These are phyloP conservation scores for Trachelus troglodyta DNA, from an alignment of 2,888 invertebrate species.

Conservation along the genomic window DNA sequence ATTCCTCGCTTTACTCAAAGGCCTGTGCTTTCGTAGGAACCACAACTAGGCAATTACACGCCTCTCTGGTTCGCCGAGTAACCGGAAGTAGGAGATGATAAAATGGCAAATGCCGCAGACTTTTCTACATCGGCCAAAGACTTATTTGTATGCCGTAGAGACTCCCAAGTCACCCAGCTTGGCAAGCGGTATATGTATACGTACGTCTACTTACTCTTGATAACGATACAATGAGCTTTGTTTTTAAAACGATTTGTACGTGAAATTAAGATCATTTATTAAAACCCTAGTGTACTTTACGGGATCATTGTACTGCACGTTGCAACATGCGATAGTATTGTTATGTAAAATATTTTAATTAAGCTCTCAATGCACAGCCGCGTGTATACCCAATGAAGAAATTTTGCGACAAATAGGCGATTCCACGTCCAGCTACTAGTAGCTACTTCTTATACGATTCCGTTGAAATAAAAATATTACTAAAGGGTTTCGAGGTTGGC, in stretches of 20 bases:
- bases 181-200: too few species aligned
- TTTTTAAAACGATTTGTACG: slow-evolving; percentile 2
- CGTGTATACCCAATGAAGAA: too few species aligned
- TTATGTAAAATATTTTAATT: slow-evolving; percentile 52
- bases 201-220: too few species aligned
- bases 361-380: slow-evolving; percentile 17
- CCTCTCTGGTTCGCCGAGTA: background rate
- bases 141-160: background rate
- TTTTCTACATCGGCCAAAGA: background rate
- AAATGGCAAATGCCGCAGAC: slow-evolving; percentile 1
- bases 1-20: background rate
- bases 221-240: too few species aligned
- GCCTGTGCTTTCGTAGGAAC: background rate
- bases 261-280: slow-evolving; percentile 36
- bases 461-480: too few species aligned
- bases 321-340: slow-evolving; percentile 35
- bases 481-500: too few species aligned
- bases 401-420: too few species aligned
- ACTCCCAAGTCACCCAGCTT: background rate
- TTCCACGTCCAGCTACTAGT: too few species aligned
- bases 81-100: background rate
- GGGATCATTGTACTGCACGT: slow-evolving; percentile 12
- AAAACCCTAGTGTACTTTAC: slow-evolving; percentile 33
- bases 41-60: background rate
- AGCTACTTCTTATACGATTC: too few species aligned